A percentile compares a stretch with the other conserved stretches of the same genome.
phyloP scores from a whole-genome alignment of 2,888 invertebrate genomes.

The Erebia ligea region DNA sequence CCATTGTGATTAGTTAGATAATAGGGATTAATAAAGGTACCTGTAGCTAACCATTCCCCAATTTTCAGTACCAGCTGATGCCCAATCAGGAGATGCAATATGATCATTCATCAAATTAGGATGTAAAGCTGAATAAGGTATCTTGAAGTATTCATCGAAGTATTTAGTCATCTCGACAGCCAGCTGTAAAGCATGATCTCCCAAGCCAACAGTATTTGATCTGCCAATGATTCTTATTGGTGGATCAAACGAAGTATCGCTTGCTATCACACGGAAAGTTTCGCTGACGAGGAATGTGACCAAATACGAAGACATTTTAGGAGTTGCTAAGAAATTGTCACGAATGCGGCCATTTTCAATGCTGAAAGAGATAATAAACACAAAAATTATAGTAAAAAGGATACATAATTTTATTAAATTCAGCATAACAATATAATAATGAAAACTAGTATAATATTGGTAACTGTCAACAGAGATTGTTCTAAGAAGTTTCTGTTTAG shows the following conservation, averaged over 20 bases:
- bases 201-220: slow-evolving; percentile 68
- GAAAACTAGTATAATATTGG: too few relatives aligned
- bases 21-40: slow-evolving; percentile 45
- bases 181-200: slow-evolving; percentile 59
- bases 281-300: slow-evolving; percentile 90
- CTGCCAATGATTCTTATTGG: slow-evolving; percentile 72
- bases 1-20: neutral
- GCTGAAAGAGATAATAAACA: slow-evolving; percentile 48
- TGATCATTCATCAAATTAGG: slow-evolving; percentile 70
- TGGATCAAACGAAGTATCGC: slow-evolving; percentile 59
- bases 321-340: slow-evolving; percentile 79
- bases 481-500: neutral
- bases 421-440: too few relatives aligned
- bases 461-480: too few relatives aligned
- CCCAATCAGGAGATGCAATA: slow-evolving; percentile 76
- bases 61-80: slow-evolving; percentile 77
- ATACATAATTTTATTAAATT: too few relatives aligned
- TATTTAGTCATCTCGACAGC: slow-evolving; percentile 66
- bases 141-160: slow-evolving; percentile 67
- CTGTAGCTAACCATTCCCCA: slow-evolving; percentile 81
- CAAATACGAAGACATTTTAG: slow-evolving; percentile 92
- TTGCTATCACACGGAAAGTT: slow-evolving; percentile 66
- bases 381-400: neutral
- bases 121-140: slow-evolving; percentile 64
- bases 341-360: slow-evolving; percentile 48